Evolutionary conservation across 2,797 vertebrate genomes (phyloP).

Genomic region (Acanthurus lineatus): DNA sequence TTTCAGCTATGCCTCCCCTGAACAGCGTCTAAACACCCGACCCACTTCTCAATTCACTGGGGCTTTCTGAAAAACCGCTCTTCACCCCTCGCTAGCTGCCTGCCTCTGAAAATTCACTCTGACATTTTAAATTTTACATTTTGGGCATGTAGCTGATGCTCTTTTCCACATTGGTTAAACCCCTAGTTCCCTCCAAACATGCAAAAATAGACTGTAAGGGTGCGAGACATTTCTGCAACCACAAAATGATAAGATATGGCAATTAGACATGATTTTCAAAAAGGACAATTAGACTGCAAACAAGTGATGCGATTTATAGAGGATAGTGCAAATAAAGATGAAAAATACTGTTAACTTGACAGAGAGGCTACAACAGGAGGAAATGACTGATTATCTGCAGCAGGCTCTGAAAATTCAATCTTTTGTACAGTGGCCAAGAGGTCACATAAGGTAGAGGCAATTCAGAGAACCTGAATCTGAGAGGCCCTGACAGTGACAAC

Average conservation of each 20-base stretch:
- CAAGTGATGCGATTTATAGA: slow-evolving; percentile 17
- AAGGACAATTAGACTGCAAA: slow-evolving; percentile 42
- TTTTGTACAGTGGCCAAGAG: slow-evolving; percentile 48
- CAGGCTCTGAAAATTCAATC: slow-evolving; percentile 48
- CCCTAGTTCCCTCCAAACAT: background rate
- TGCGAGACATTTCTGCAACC: background rate
- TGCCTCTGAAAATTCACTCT: slow-evolving; percentile 41
- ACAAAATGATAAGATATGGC: slow-evolving; percentile 12
- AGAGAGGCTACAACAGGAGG: slow-evolving; percentile 29
- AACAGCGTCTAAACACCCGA: slow-evolving; percentile 64
- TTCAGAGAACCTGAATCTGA: slow-evolving; percentile 23
- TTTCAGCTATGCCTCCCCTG: slow-evolving; percentile 59
- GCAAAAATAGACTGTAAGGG: background rate
- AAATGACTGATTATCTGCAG: slow-evolving; percentile 55
- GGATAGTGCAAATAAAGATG: slow-evolving; percentile 33
- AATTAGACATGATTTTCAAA: background rate
- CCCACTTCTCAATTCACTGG: slow-evolving; percentile 69
- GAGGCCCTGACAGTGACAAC: background rate
- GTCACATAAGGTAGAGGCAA: slow-evolving; percentile 49
- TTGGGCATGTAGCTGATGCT: slow-evolving; percentile 25
- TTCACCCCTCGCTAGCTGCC: slow-evolving; percentile 19
- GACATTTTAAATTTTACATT: slow-evolving; percentile 55
- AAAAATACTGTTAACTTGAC: slow-evolving; percentile 47
- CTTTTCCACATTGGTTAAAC: slow-evolving; percentile 22
- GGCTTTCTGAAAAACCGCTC: slow-evolving; percentile 44